Evolutionary conservation across 2,113 vertebrate genomes (phyloP), one percentile per base, ranked within the genome.

Genomic region (Tachysurus fulvidraco): DNA sequence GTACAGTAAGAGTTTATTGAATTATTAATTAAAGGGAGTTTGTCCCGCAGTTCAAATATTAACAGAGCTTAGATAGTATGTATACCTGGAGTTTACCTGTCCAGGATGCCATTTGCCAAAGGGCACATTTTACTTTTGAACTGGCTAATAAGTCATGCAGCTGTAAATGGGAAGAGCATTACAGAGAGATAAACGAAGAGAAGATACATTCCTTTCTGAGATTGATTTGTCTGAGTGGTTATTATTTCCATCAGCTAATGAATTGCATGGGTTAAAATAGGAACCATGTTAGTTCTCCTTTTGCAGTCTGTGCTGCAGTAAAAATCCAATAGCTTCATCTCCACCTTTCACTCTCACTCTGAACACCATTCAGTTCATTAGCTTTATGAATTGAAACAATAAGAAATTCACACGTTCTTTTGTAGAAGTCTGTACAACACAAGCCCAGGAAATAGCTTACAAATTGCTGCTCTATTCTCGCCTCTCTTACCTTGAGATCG

Each of bases 181-280:
- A 28, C 50, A 0, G 74, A 74, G 76, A 85, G 79, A 23, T 60
- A 14, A 41, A 44, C 23, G 57, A 71, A 73, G 17, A 25, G 14
- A 44, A 36, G 69, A 81, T 83, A 67, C 85, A 50, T 76, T 88
- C 88, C 83, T 44, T 64, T 84, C 83, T 90, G 7, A 10, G 91
- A 93, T 92, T 90, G 91, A 94, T 94, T 92, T 85, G 74, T 88
- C 87, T 92, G 93, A 94, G 93, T 91, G 92, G 91, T 87, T 90
- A 93, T 94, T 91, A 92, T 94, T 91, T 93, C 83, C 91, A 92
- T 93, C 89, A 93, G 88, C 88, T 91, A 93, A 94, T 92, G 89
- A 93, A 93, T 90, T 87, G 91, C 89, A 87, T 78, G 88, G 84
- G 90, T 91, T 79, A 67, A 87, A 85, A 92, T 81, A 46, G 67